Base-by-base conservation (phyloP, 2,797 vertebrate genomes). In the Lepilemur septentrionalis region DNA sequence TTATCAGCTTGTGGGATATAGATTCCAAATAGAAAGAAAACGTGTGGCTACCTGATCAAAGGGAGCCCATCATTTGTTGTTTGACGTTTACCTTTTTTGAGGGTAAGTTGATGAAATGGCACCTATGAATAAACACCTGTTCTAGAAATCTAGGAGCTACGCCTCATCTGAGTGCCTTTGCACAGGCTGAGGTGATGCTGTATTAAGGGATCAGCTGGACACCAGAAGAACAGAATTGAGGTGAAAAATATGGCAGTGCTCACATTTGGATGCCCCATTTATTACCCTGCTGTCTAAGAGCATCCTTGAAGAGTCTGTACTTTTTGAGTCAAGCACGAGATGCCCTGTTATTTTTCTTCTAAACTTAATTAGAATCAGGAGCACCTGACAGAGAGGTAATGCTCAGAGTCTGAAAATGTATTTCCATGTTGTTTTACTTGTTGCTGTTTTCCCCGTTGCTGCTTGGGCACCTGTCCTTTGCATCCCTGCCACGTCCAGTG, bases 331-430 rank as follows among this genome's bases (percentile, higher is more conserved):
- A 41, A 55, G 38, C 83, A 81, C 41, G 57, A 46, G 43, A 38
- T 59, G 70, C 65, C 80, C 93, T 83, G 98, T 98, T 97, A 97
- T 96, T 98, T 98, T 98, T 87, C 97, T 96, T 96, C 95, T 98
- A 94, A 95, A 97, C 94, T 95, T 98, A 96, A 98, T 98, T 97
- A 96, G 97, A 97, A 95, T 96, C 96, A 89, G 97, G 97, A 98
- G 97, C 83, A 43, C 75, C 84, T 69, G 70, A 90, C 41, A 38
- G 20, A 35, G 76, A 72, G 76, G 84, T 20, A 30, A 9, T 48
- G 43, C 92, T 73, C 35, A 48, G 92, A 89, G 87, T 82, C 63
- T 38, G 1, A 70, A 80, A n/a, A 79, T 84, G 72, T 97, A 90
- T 93, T 98, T 97, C 84, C 73, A 0, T 91, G 38, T 97, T 96